Base-by-base conservation (phyloP, 37 sponge, comb jelly and placozoan genomes). In the Spongilla lacustris region DNA sequence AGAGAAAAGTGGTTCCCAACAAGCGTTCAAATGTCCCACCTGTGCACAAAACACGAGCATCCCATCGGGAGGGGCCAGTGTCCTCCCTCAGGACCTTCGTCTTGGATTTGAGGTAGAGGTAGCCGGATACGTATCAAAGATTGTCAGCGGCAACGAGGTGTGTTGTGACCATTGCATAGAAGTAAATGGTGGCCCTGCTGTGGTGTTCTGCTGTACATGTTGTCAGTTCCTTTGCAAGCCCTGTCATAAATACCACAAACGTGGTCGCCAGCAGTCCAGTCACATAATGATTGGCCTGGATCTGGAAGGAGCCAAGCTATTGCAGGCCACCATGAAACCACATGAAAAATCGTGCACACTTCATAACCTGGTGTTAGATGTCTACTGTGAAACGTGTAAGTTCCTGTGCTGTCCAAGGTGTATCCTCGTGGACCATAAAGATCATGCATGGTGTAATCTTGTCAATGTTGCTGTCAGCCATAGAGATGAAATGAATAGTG, bases 41-140 rank as follows among this genome's bases (percentile, higher is more conserved):
- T 78, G 84, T 34, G 68, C 78, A 14, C 46, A 36, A 72, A 27
- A 35, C 3, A 26, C 38, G 22, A 11, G 10, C 22, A 11, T 84
- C 26, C 74, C 89, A 23, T n/a, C 49, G 13, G 79, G 79, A 19
- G 79, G 89, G 22, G 19, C 83, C 14, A 67, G 67, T 23, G 38
- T 30, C n/a, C 8, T 89, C 12, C 89, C 84, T n/a, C 67, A 68
- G 27, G 67, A 89, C 26, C 38, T 78, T 13, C 77, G 69, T 21
- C 23, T 28, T 23, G 85, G 69, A 67, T 69, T 83, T 78, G 83
- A 89, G 72, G 89, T 79, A n/a, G 80, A 89, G 10, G 66, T 83
- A 30, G 71, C 84, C 49, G 23, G 8, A 19, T 83, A 83, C 38
- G 67, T 46, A 14, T 36, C 26, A 12, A 89, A 89, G 74, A 69